phyloP scores from a whole-genome alignment of 2,797 vertebrate genomes.

The Artibeus jamaicensis region DNA sequence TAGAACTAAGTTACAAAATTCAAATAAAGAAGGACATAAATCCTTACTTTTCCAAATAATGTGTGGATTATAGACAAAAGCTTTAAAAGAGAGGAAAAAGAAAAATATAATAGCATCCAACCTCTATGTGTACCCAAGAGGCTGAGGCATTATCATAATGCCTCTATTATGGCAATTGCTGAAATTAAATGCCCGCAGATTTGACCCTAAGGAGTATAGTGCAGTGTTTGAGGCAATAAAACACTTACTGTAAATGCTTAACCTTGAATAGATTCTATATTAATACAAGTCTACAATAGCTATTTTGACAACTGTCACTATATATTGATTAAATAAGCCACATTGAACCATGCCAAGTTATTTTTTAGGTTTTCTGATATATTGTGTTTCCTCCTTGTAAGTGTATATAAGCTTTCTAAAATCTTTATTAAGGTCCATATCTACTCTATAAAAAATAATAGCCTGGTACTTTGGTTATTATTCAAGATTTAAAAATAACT shows the following conservation, averaged over 20 bases:
- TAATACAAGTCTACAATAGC: constrained; percentile 35
- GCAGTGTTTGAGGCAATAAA: constrained; percentile 37
- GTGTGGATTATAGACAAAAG: constrained; percentile 38
- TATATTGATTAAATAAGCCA: background rate
- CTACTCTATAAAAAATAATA: background rate
- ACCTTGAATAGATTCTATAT: constrained; percentile 41
- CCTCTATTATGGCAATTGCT: constrained; percentile 57
- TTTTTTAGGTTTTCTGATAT: background rate
- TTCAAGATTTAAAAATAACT: constrained; percentile 12
- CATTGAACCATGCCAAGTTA: background rate
- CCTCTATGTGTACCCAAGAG: constrained; percentile 13
- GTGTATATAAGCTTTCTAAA: background rate
- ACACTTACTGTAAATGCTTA: constrained; percentile 45
- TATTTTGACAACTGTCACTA: constrained; percentile 52
- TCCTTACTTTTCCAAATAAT: constrained; percentile 40
- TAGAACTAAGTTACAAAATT: constrained; percentile 47
- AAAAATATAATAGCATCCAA: constrained; percentile 48
- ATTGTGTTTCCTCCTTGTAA: background rate
- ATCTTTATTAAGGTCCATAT: background rate
- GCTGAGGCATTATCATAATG: constrained; percentile 54
- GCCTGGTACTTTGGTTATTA: background rate
- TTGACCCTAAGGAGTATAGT: constrained; percentile 42
- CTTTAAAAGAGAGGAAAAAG: constrained; percentile 4
- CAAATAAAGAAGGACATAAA: constrained; percentile 17
- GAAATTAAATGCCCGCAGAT: constrained; percentile 59